Conservation (phyloP, 2,113 vertebrate species). For the Suncus etruscus region DNA sequence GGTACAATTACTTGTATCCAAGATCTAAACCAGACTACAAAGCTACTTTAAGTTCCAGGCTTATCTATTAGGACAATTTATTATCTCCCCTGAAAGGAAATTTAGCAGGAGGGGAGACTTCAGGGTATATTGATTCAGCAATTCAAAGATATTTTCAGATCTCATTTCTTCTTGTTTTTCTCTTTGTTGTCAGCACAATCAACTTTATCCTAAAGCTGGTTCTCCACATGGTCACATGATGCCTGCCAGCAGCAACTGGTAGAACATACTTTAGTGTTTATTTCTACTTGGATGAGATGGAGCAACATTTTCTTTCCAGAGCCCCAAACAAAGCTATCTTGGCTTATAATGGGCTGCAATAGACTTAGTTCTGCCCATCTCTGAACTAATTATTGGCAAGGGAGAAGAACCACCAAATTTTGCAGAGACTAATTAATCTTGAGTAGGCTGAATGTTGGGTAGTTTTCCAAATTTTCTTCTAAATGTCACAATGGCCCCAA, state of each 20-base stretch:
- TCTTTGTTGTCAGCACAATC: conserved; percentile 12
- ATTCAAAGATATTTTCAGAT: conserved; percentile 52
- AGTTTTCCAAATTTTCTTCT: background rate
- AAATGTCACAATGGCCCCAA: conserved; percentile 46
- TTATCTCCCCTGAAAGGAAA: background rate
- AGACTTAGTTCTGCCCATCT: conserved; percentile 29
- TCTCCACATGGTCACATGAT: background rate
- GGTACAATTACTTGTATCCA: background rate
- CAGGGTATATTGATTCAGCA: conserved; percentile 31
- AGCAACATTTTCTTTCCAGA: conserved; percentile 37
- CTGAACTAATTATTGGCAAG: conserved; percentile 26
- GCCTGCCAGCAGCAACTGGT: conserved; percentile 46
- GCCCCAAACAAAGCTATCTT: conserved; percentile 17
- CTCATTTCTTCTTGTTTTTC: background rate
- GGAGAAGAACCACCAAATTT: background rate
- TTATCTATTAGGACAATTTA: conserved; percentile 11
- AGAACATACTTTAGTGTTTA: background rate
- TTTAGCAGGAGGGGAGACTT: background rate
- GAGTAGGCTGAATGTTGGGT: background rate
- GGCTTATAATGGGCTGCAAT: background rate
- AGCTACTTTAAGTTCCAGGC: conserved; percentile 4
- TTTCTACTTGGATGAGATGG: conserved; percentile 27
- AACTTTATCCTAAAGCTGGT: conserved; percentile 56
- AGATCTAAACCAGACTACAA: conserved; percentile 35
- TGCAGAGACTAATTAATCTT: conserved; percentile 46